Evolutionary conservation across 1,140 invertebrate species (phyloP), one percentile per base, ranked within the genome.

Genomic region (Zeugodacus cucurbitae): DNA sequence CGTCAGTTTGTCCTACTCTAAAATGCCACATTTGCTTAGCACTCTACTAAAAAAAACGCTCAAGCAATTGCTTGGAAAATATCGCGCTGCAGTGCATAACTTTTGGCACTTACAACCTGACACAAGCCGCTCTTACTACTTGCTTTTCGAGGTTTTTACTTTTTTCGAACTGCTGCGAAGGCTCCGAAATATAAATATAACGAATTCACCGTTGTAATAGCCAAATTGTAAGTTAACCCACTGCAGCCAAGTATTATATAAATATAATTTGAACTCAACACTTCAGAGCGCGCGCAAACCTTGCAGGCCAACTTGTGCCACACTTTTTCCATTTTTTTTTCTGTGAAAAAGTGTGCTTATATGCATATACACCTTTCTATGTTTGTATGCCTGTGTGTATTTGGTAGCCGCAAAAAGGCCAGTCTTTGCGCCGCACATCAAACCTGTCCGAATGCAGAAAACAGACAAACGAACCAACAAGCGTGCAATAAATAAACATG

Each of bases 201-300:
- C 74, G 34, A 82, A 82, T 48, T 82, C 41, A 54, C 37, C n/a
- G 26, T 82, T 82, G n/a, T 82, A 48, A 48, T 82, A 82, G 74
- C 41, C 41, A 54, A 82, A 82, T 82, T 82, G 48, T 62, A 82
- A 48, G 37, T 22, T 82, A 82, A 82, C 7, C 41, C 44, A 48
- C 44, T 82, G 74, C 74, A 82, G 44, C 74, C 74, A 82, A 44
- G 41, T 82, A 82, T 82, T 82, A 82, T 82, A 82, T 82, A 82
- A 82, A 82, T 48, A 82, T 7, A 82, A 82, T 44, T 74, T 74
- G 34, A 41, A 74, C 14, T 41, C 70, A 74, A 74, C 70, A 48
- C 41, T 82, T 82, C 3, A 14, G 41, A 3, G n/a, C 14, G 22
- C 22, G n/a, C 14, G 22, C 29, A 82, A 82, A 82, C 44, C 74